Evolutionary conservation across 1,140 invertebrate species (phyloP), one percentile per base, ranked within the genome.

Genomic region (Drosophila oshimai): DNA sequence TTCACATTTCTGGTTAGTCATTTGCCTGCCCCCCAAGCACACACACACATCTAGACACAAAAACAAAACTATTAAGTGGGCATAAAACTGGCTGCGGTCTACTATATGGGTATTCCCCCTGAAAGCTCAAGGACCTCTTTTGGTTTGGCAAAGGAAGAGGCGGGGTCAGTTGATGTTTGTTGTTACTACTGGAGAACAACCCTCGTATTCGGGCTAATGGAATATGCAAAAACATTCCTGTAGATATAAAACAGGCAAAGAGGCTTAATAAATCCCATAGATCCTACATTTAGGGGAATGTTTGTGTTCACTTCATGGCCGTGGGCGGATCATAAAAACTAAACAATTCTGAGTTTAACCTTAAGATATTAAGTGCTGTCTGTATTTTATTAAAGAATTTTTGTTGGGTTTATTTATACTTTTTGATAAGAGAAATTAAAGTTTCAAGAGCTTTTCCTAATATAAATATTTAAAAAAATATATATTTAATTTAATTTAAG

Each of bases 61-160:
- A 84, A 79, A 79, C 74, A 84, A 84, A 86, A 84, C 80, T 86
- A 84, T 84, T 84, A 84, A 79, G 78, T 84, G 78, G 78, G 79
- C 79, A 83, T 81, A 81, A 81, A 73, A 84, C 73, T 83, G 54
- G 53, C 41, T 17, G 71, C 44, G 47, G 69, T 42, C 44, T 31
- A 18, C 44, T 31, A 18, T 17, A 49, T 58, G 64, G 49, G 68
- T 28, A 71, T 61, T 54, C 39, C 15, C 26, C 34, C 24, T 10
- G n/a, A 33, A 26, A 31, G 36, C 57, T 77, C 29, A 73, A 83
- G 78, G 70, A 62, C 58, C 58, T 55, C 39, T 31, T 34, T 18
- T 45, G n/a, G 36, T 13, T 17, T 7, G 9, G 6, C 4, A 6
- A 20, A 5, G 22, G 6, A 20, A 5, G 22, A 17, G 58, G 58